Conservation (phyloP, 2,113 vertebrate species). For the Andinoacara biseriatus region DNA sequence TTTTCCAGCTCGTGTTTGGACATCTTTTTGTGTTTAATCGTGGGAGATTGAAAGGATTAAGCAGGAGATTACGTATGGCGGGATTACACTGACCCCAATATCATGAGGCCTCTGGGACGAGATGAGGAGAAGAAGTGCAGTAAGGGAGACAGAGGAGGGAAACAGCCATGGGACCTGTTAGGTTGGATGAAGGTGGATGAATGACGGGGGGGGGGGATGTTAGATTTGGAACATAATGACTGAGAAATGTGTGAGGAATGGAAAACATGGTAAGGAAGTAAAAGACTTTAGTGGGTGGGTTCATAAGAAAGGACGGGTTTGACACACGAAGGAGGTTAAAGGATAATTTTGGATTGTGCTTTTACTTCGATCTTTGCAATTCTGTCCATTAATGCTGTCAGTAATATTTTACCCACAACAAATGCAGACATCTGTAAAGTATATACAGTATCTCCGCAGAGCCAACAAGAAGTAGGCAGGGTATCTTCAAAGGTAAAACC, state of each 20-base stretch:
- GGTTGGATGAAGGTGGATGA: constrained; percentile 19
- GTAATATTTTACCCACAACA: not conserved
- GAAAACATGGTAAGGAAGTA: not conserved
- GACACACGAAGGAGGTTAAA: not conserved
- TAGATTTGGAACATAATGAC: constrained; percentile 43
- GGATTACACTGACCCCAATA: constrained; percentile 74
- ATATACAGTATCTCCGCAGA: not conserved
- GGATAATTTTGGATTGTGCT: not conserved
- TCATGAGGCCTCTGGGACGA: constrained; percentile 41
- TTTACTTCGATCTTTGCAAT: not conserved
- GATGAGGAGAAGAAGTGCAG: constrained; percentile 31
- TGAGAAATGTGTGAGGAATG: constrained; percentile 48
- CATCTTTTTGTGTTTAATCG: constrained; percentile 77
- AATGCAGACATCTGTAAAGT: not conserved
- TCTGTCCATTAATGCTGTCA: not conserved
- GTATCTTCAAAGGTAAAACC: not conserved
- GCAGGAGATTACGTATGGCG: constrained; percentile 64
- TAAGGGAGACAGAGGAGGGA: constrained; percentile 9
- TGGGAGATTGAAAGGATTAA: constrained; percentile 75
- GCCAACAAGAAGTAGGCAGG: not conserved
- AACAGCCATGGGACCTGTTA: constrained; percentile 28
- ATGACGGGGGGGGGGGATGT: constrained; percentile 11
- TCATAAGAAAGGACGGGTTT: not conserved
- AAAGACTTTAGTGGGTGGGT: not conserved
- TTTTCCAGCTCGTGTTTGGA: constrained; percentile 61